A percentile compares a stretch with the other conserved stretches of the same genome.
These are phyloP conservation scores for Carduelis carduelis DNA, from an alignment of 2,797 vertebrate species.

Conservation along the genomic window DNA sequence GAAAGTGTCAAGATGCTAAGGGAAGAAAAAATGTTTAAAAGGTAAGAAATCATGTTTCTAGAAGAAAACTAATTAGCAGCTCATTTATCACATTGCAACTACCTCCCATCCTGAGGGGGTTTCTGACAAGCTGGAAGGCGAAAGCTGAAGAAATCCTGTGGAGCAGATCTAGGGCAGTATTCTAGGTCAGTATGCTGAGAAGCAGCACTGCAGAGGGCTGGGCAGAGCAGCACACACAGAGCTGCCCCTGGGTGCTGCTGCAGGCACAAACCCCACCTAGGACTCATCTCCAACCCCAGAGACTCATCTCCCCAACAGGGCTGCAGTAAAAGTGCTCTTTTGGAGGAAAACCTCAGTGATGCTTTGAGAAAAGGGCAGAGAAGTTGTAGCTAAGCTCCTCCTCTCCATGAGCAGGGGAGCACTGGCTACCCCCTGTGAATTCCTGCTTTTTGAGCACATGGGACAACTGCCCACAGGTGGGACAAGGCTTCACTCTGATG, in stretches of 20 bases:
- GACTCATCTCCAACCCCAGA: background rate
- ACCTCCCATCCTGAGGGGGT: background rate
- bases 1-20: background rate
- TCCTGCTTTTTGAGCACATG: background rate
- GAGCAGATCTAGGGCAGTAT: slow-evolving; percentile 40
- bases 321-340: background rate
- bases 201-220: background rate
- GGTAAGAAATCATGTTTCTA: background rate
- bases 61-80: slow-evolving; percentile 36
- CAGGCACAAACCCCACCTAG: background rate
- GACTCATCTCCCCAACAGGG: background rate
- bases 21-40: background rate
- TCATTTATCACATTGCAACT: slow-evolving; percentile 8
- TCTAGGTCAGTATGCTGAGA: slow-evolving; percentile 36
- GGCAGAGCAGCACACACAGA: background rate
- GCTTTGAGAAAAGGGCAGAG: background rate
- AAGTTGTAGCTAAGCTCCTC: background rate
- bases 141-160: background rate
- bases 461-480: accelerated
- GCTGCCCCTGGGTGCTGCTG: background rate
- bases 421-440: background rate
- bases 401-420: background rate
- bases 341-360: background rate
- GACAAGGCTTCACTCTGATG: too few relatives aligned
- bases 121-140: background rate